phyloP scores from a whole-genome alignment of 2,797 vertebrate genomes.

The Dicrostonyx torquatus region DNA sequence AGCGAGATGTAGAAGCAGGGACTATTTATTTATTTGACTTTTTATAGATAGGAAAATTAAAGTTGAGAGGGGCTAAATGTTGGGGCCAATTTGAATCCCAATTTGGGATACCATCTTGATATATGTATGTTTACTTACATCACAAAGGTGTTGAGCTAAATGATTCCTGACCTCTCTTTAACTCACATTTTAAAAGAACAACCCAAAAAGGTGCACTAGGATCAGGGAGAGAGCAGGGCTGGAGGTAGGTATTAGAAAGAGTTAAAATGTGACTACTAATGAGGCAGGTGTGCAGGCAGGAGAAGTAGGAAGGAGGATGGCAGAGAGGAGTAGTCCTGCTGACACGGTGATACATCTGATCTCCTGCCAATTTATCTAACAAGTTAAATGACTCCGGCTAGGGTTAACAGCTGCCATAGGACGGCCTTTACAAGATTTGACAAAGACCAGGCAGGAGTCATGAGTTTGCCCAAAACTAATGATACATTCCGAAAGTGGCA shows the following conservation, averaged over 20 bases:
- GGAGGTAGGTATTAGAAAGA: background rate
- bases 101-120: background rate
- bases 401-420: constrained; percentile 72
- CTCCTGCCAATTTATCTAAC: constrained; percentile 27
- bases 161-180: background rate
- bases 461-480: constrained; percentile 81
- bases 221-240: background rate
- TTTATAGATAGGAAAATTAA: background rate
- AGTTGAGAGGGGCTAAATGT: background rate
- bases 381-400: constrained; percentile 72
- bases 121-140: background rate
- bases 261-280: background rate
- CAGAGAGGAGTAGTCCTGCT: background rate
- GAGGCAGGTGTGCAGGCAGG: background rate
- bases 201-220: background rate
- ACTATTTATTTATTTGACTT: background rate
- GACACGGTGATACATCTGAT: background rate
- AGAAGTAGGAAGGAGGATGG: background rate
- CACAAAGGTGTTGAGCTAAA: background rate
- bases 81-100: background rate
- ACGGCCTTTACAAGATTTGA: constrained; percentile 75
- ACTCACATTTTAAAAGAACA: background rate
- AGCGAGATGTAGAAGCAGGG: background rate
- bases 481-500: constrained; percentile 76
- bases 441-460: constrained; percentile 82